These are phyloP conservation scores for Melanotaenia trifasciata DNA, from an alignment of 2,797 vertebrate genomes.

Conservation along the genomic window DNA sequence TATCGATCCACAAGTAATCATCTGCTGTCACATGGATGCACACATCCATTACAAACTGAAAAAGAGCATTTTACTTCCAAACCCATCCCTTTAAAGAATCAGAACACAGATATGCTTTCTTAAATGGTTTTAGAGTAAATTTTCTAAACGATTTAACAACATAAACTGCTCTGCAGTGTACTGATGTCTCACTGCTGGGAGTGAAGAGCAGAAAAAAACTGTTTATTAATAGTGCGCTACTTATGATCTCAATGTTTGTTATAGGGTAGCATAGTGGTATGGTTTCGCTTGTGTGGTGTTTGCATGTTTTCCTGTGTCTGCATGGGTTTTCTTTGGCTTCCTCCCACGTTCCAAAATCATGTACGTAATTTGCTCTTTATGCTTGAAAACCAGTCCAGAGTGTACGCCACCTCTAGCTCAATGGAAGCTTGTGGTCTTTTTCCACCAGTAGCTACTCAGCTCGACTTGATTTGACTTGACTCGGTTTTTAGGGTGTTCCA, in stretches of 20 bases:
- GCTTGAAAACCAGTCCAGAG: too few relatives aligned
- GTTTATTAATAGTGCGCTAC: neutral
- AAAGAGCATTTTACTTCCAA: neutral
- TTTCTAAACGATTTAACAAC: neutral
- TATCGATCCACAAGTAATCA: conserved; percentile 51
- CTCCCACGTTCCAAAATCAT: too few relatives aligned
- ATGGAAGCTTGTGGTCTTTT: too few relatives aligned
- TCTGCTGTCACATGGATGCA: conserved; percentile 34
- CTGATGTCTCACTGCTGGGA: neutral
- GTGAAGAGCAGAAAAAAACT: neutral
- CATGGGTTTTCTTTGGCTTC: too few relatives aligned
- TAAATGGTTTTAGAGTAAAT: neutral
- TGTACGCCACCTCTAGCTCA: too few relatives aligned
- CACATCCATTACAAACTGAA: conserved; percentile 11
- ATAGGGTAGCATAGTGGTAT: neutral
- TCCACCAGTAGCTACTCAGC: too few relatives aligned
- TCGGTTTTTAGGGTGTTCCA: too few relatives aligned
- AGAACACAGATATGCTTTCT: neutral
- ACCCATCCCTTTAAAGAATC: neutral
- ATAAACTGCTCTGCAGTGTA: neutral
- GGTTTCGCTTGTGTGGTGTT: too few relatives aligned
- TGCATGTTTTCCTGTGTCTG: too few relatives aligned
- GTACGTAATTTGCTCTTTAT: too few relatives aligned
- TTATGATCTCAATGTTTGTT: neutral
- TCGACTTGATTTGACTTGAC: too few relatives aligned